These are phyloP conservation scores for Slavum lentiscoides DNA, from an alignment of 2,888 invertebrate genomes.

Conservation along the genomic window DNA sequence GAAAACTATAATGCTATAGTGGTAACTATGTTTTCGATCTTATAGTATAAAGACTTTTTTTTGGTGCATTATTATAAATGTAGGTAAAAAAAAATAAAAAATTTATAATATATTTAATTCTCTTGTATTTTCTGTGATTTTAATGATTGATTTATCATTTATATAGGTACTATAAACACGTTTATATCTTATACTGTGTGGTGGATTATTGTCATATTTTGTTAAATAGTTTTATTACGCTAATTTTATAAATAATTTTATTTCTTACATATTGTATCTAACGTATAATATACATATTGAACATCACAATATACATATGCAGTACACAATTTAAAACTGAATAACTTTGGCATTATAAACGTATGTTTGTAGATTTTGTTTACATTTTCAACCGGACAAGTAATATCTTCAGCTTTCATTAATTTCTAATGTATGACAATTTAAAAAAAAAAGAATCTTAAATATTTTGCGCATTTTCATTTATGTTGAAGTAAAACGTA, in stretches of 20 bases:
- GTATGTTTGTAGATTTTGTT: neutral
- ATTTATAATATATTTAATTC: neutral
- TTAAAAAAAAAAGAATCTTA: neutral
- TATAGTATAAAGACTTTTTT: constrained; percentile 24
- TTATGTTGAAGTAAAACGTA: constrained; percentile 5
- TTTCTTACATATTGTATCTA: neutral
- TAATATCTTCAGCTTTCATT: neutral
- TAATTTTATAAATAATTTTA: constrained; percentile 8
- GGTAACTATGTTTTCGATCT: constrained; percentile 32
- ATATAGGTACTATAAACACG: constrained; percentile 1
- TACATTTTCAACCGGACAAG: neutral
- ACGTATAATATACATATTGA: neutral
- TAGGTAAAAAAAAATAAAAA: neutral
- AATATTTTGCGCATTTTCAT: neutral
- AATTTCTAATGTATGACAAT: neutral
- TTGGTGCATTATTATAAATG: neutral
- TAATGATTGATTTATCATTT: neutral
- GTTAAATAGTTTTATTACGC: neutral
- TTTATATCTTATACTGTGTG: neutral
- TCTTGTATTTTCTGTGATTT: constrained; percentile 42
- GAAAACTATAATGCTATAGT: neutral
- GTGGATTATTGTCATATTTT: constrained; percentile 15
- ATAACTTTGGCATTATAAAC: neutral
- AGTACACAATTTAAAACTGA: neutral
- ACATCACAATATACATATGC: neutral